Base-by-base conservation (phyloP, 2,888 invertebrate species). In the Anoncus sp. region DNA sequence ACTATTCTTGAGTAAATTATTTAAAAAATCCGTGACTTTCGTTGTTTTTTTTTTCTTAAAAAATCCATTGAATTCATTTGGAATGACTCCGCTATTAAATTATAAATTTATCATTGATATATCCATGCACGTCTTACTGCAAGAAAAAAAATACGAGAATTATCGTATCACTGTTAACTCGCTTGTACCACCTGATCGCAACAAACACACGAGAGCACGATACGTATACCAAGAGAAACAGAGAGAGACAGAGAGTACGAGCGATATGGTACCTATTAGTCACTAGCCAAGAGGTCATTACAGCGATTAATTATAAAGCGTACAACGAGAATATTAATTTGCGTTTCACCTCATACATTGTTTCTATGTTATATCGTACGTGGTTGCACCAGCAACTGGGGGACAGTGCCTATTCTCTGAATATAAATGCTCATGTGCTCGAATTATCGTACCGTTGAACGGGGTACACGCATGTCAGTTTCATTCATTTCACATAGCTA, bases 261-360 rank as follows among this genome's bases (percentile, higher is more conserved):
- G 45, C 43, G 16, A 16, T 49, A 51, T 24, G 16, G 55, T 62
- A 51, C 47, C 67, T 62, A 77, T 77, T 72, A 72, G 55, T 72
- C 62, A 67, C 72, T 67, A 60, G 76, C 35, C 60, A 62, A 55
- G 66, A 72, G 60, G 66, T 77, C 66, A 67, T 77, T 77, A 77
- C 60, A 47, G 14, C 72, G 47, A 72, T 77, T 77, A 77, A 77
- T 77, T 77, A 67, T 67, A 49, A 72, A 72, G 60, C 66, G 27
- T 40, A 53, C 47, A 72, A 38, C 47, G 72, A 60, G 62, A 60
- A 60, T 77, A 77, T 77, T 72, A 77, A 77, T 77, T 72, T 55
- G 66, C 60, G 40, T 72, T 77, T 49, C 43, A 62, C 72, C 76
- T 72, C 66, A 27, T 40, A 47, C 62, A 55, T 60, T 55, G 55